Conservation (phyloP, 2,113 vertebrate species). For the Orthonyx spaldingii region DNA sequence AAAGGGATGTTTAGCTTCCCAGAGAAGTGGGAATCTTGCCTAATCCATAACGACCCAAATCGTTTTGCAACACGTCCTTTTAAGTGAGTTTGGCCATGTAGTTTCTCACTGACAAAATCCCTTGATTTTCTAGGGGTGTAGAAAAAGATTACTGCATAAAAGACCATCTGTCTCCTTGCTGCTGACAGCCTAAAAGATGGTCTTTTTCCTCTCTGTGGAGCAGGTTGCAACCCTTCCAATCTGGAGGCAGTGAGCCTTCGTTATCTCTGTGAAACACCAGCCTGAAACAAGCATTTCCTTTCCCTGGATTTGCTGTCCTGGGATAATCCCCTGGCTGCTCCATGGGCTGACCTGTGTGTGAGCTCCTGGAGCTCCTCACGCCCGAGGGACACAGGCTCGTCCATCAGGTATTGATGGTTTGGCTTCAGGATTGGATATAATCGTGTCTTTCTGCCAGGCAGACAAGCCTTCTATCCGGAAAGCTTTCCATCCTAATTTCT, state of each 20-base stretch:
- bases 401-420: neutral
- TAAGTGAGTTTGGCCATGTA: neutral
- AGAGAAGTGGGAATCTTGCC: constrained; percentile 11
- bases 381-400: neutral
- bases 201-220: neutral
- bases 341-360: neutral
- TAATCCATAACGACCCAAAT: constrained; percentile 24
- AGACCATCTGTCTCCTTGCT: constrained; percentile 45
- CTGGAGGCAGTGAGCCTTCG: fast-evolving
- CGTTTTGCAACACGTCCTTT: neutral
- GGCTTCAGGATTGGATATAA: neutral
- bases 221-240: neutral
- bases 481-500: neutral
- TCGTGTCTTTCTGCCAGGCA: neutral
- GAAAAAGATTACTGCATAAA: constrained; percentile 38
- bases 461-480: neutral
- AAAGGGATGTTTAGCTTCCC: neutral
- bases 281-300: neutral
- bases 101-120: constrained; percentile 7
- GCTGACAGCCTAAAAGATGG: constrained; percentile 1
- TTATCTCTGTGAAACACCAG: neutral
- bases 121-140: neutral
- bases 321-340: neutral
- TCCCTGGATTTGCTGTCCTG: neutral
- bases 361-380: neutral